Percentiles rank a stretch among this genome's conserved stretches.
These are phyloP conservation scores for Ctenopoma kingsleyae DNA, from an alignment of 2,797 vertebrate species.

Conservation along the genomic window DNA sequence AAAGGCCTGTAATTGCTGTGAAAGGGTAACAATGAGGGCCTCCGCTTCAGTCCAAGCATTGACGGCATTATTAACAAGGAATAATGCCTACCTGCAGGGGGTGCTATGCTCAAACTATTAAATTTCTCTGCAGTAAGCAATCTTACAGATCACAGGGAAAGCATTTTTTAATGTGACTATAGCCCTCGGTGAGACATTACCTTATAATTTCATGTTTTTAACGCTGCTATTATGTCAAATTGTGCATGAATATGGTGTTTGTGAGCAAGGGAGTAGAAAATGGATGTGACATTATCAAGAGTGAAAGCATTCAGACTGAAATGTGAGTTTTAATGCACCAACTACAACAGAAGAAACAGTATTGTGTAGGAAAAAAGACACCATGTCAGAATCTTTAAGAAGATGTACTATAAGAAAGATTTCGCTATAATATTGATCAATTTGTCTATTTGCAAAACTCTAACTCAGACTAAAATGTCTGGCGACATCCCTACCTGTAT, in stretches of 20 bases:
- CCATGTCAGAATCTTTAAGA: not conserved
- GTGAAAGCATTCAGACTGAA: conserved; percentile 28
- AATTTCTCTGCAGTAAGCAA: conserved; percentile 58
- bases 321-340: conserved; percentile 11
- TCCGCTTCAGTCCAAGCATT: conserved; percentile 42
- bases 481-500: conserved; percentile 42
- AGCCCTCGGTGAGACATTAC: conserved; percentile 74
- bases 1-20: conserved; percentile 87
- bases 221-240: conserved; percentile 77
- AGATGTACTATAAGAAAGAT: not conserved
- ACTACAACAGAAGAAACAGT: conserved; percentile 4
- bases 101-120: conserved; percentile 87
- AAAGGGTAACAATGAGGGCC: conserved; percentile 80
- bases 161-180: conserved; percentile 67
- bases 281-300: conserved; percentile 64
- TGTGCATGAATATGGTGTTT: conserved; percentile 69
- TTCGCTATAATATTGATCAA: not conserved
- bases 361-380: not conserved
- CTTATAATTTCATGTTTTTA: conserved; percentile 76
- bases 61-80: conserved; percentile 72
- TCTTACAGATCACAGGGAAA: conserved; percentile 65
- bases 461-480: conserved; percentile 57
- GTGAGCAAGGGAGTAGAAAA: conserved; percentile 65
- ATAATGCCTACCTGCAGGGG: conserved; percentile 85
- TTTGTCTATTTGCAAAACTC: conserved; percentile 57